phyloP scores from a whole-genome alignment of 2,888 invertebrate genomes.

The Strigamia transsilvanica region DNA sequence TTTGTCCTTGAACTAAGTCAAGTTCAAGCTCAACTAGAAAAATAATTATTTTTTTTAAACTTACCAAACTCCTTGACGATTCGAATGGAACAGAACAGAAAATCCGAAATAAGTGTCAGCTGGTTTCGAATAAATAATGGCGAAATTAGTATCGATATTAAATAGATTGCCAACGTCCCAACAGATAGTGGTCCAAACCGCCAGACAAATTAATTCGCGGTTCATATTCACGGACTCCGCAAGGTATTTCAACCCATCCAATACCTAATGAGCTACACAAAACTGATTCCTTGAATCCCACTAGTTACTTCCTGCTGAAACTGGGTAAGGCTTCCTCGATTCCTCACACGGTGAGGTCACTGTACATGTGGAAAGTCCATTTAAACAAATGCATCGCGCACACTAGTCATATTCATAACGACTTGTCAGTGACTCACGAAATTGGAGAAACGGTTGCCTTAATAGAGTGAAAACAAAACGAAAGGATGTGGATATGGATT shows the following conservation, averaged over 20 bases:
- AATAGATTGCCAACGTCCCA: background rate
- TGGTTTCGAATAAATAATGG: constrained; percentile 1
- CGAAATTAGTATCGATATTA: background rate
- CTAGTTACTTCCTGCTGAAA: background rate
- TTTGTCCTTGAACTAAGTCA: too few species aligned
- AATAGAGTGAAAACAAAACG: too few species aligned
- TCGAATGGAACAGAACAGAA: background rate
- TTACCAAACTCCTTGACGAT: background rate
- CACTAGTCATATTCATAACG: background rate
- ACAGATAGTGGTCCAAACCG: background rate
- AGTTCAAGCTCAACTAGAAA: background rate
- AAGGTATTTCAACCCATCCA: too few species aligned
- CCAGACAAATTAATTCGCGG: background rate
- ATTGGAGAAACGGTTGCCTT: too few species aligned
- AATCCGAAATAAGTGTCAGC: constrained; percentile 4
- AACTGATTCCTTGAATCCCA: too few species aligned
- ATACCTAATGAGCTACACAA: too few species aligned
- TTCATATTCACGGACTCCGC: background rate
- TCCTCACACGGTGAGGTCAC: background rate
- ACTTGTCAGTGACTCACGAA: too few species aligned
- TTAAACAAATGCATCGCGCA: background rate
- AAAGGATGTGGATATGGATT: too few species aligned
- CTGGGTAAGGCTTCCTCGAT: background rate
- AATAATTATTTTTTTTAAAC: background rate
- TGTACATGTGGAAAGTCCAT: background rate